These are phyloP conservation scores for Centrocercus urophasianus DNA, from an alignment of 2,113 vertebrate genomes.

Conservation along the genomic window DNA sequence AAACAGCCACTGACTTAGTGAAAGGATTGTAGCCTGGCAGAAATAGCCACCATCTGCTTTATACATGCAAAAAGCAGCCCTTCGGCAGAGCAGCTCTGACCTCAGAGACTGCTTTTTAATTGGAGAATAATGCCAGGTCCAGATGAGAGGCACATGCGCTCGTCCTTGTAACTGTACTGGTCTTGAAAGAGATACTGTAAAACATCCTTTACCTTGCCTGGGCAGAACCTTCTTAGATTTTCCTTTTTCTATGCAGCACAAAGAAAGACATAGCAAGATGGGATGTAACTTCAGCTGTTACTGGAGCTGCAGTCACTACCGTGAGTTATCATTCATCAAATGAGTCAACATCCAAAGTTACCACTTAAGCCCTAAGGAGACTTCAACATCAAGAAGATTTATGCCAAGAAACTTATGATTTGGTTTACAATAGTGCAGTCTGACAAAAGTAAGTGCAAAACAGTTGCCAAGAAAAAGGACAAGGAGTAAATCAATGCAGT, in stretches of 20 bases:
- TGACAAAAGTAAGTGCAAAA: slow-evolving; percentile 29
- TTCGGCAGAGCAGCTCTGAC: not conserved
- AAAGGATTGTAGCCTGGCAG: not conserved
- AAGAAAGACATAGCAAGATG: not conserved
- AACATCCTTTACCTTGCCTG: not conserved
- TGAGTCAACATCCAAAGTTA: slow-evolving; percentile 52
- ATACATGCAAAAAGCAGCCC: not conserved
- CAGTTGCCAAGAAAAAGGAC: slow-evolving; percentile 2
- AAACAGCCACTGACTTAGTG: not conserved
- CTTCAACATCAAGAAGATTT: slow-evolving; percentile 27
- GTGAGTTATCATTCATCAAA: slow-evolving; percentile 45
- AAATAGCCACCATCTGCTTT: not conserved
- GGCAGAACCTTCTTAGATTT: not conserved
- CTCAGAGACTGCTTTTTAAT: not conserved
- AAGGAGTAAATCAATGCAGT: not conserved
- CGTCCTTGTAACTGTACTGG: not conserved
- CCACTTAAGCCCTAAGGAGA: slow-evolving; percentile 33
- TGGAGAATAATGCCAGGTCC: not conserved
- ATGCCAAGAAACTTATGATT: slow-evolving; percentile 16
- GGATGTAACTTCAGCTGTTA: not conserved
- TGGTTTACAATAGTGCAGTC: slow-evolving; percentile 38
- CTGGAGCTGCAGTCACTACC: slow-evolving; percentile 11
- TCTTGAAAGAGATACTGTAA: not conserved
- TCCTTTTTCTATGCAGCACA: not conserved
- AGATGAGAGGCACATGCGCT: not conserved